These are phyloP conservation scores for Zeuzera pyrina DNA, from an alignment of 2,888 invertebrate species.

Conservation along the genomic window DNA sequence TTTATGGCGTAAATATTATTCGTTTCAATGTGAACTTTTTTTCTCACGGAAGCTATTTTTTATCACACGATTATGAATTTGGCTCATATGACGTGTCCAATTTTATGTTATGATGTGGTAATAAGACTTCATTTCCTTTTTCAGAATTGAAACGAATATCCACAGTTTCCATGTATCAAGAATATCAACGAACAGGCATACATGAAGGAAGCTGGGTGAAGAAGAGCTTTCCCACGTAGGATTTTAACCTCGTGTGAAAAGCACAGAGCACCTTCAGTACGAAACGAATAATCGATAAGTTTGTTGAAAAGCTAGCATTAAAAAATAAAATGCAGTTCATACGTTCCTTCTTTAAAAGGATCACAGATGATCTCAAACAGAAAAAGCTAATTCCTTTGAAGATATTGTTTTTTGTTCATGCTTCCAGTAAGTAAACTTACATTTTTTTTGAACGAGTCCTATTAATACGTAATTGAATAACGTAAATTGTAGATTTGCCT, in stretches of 20 bases:
- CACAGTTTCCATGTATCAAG: conserved; percentile 54
- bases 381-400: conserved; percentile 82
- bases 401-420: conserved; percentile 83
- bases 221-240: conserved; percentile 46
- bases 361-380: conserved; percentile 79
- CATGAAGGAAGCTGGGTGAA: conserved; percentile 42
- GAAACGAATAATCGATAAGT: neutral
- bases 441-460: conserved; percentile 2
- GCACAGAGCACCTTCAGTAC: no score
- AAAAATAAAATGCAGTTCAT: conserved; percentile 68
- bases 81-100: no score
- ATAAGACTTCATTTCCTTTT: conserved; percentile 24
- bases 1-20: no score
- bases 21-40: no score
- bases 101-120: neutral
- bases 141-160: conserved; percentile 27
- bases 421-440: conserved; percentile 78
- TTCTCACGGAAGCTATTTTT: no score
- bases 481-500: no score
- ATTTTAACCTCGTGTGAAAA: no score
- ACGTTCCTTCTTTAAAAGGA: conserved; percentile 76
- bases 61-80: no score
- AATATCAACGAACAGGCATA: conserved; percentile 28
- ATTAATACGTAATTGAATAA: no score
- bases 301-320: neutral